These are phyloP conservation scores for Brachyptera putata DNA, from an alignment of 2,888 invertebrate species.

Conservation along the genomic window DNA sequence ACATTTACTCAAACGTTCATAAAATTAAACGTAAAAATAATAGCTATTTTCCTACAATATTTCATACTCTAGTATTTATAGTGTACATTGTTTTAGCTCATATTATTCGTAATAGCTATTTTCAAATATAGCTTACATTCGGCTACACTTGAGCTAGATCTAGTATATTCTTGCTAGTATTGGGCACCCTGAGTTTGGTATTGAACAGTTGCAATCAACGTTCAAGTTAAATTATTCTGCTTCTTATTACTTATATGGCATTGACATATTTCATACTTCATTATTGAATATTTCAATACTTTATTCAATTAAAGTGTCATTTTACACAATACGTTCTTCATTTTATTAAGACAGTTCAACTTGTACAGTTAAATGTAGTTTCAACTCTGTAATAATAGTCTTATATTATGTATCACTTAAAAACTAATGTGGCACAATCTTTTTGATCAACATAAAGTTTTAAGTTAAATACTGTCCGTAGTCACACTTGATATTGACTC, in stretches of 20 bases:
- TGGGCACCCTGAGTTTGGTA: constrained; percentile 28
- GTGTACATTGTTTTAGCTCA: neutral
- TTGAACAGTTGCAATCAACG: constrained; percentile 24
- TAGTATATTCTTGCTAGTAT: constrained; percentile 2
- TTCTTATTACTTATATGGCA: neutral
- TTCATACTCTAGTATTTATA: neutral
- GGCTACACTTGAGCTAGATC: neutral
- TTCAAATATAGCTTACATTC: neutral
- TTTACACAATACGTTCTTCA: neutral
- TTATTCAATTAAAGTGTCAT: neutral
- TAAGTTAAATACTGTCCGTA: neutral
- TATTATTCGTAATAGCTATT: neutral
- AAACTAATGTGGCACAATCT: constrained; percentile 30
- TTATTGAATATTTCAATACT: neutral
- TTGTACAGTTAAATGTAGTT: too few relatives aligned
- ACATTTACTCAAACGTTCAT: constrained; percentile 16
- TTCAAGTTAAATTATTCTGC: neutral
- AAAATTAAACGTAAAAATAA: neutral
- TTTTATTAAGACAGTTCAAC: too few relatives aligned
- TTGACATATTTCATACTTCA: neutral
- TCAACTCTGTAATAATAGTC: too few relatives aligned
- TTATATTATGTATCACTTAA: too few relatives aligned
- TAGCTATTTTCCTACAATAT: neutral
- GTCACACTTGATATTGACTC: constrained; percentile 10
- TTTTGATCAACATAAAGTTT: constrained; percentile 26